Base-by-base conservation (phyloP, 1,140 invertebrate genomes). In the Drosophila dunni region DNA sequence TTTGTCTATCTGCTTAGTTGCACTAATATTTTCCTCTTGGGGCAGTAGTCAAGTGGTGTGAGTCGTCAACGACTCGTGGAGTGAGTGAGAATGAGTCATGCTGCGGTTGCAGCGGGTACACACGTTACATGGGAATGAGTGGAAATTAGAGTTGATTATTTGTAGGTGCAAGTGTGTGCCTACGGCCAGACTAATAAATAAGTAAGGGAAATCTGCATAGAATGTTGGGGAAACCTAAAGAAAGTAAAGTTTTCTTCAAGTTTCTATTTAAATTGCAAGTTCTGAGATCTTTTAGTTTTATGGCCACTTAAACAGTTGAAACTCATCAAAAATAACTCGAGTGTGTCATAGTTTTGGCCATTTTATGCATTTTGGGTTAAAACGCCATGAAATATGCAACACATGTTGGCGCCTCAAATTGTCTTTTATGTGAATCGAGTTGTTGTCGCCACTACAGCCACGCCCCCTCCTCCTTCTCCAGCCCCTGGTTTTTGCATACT, bases 331-430 rank as follows among this genome's bases (percentile, higher is more conserved):
- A 17, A 54, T 45, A 20, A 5, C 17, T 51, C 24, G 34, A n/a
- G 29, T 33, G 9, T n/a, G 36, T 36, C 45, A 56, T 81, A 48
- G 58, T 15, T 46, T 48, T 72, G 57, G 29, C 50, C 40, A 76
- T 62, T 76, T 82, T 79, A 86, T 78, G 81, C 78, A 64, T 74
- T 69, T 57, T 64, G 79, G 66, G 76, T 78, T 54, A 86, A 86
- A 86, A 83, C 65, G 79, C 83, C 83, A 83, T 86, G 83, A 86
- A 86, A 88, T 86, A 86, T 86, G 83, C 83, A 86, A 83, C 83
- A 86, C 83, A 88, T 88, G 83, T 76, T 6, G 51, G 29, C 79
- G 83, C 82, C 83, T 68, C 53, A 75, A 88, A 79, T 74, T 77
- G 83, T 79, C 76, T 76, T 88, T 86, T 82, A 86, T 79, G 77